phyloP scores from a whole-genome alignment of 2,888 invertebrate species.

The Sarcophaga carnaria region DNA sequence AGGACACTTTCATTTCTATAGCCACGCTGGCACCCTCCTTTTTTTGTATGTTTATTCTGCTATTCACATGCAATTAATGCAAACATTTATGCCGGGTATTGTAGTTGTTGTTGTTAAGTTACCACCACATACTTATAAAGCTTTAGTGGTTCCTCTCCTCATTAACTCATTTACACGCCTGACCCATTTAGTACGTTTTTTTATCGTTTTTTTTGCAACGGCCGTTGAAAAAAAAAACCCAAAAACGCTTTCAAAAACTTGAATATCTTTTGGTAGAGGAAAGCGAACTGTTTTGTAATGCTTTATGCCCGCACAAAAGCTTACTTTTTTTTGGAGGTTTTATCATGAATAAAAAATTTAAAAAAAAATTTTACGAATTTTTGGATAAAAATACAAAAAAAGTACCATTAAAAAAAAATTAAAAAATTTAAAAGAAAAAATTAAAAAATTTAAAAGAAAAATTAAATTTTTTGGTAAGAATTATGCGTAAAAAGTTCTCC shows the following conservation, averaged over 20 bases:
- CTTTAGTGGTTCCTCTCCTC: conserved; percentile 10
- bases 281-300: no score
- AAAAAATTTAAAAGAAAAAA: no score
- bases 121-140: background rate
- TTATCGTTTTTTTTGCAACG: background rate
- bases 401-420: no score
- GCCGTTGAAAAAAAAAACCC: no score
- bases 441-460: no score
- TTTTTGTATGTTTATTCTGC: background rate
- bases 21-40: background rate
- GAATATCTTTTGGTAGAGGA: background rate
- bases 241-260: background rate
- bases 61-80: conserved; percentile 35
- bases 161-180: conserved; percentile 64
- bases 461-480: no score
- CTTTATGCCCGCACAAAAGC: no score
- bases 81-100: background rate
- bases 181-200: conserved; percentile 54
- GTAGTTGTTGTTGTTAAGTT: background rate
- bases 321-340: no score
- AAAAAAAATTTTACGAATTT: no score
- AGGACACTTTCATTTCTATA: conserved; percentile 42
- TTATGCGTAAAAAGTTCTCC: no score
- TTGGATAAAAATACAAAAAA: no score
- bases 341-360: no score